A percentile compares a stretch with the other conserved stretches of the same genome.
These are phyloP conservation scores for Lysandra coridon DNA, from an alignment of 2,888 invertebrate genomes.

Conservation along the genomic window DNA sequence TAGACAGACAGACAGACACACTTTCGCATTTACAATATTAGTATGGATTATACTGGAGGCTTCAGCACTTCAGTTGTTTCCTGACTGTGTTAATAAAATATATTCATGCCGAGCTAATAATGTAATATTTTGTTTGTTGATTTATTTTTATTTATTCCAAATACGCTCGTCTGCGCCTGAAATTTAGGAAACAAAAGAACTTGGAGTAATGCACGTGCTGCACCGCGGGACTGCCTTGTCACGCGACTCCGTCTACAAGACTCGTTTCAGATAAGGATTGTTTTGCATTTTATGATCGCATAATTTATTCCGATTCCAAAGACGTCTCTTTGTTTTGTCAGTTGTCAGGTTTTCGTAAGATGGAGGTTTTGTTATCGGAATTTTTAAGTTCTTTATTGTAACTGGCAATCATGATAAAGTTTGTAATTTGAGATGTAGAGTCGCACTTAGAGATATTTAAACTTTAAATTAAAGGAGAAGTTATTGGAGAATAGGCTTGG, in stretches of 20 bases:
- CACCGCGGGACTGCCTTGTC: slow-evolving; percentile 66
- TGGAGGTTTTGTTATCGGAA: neutral
- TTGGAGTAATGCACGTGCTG: slow-evolving; percentile 58
- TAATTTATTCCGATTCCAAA: slow-evolving; percentile 9
- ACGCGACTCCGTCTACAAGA: slow-evolving; percentile 47
- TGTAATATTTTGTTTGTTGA: neutral
- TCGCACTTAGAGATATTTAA: too few relatives aligned
- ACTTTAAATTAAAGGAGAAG: too few relatives aligned
- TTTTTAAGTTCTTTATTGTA: neutral
- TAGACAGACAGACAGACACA: too few relatives aligned
- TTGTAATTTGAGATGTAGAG: neutral
- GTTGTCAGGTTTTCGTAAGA: neutral
- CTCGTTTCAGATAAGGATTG: slow-evolving; percentile 5
- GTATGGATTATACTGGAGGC: too few relatives aligned
- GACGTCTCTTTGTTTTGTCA: slow-evolving; percentile 19
- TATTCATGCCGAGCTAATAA: too few relatives aligned
- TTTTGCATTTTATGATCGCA: slow-evolving; percentile 21
- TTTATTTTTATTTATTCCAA: neutral
- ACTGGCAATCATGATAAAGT: neutral
- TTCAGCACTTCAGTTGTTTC: too few relatives aligned
- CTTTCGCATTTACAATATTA: too few relatives aligned
- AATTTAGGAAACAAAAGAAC: slow-evolving; percentile 64
- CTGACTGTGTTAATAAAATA: too few relatives aligned
- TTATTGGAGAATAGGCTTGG: too few relatives aligned
- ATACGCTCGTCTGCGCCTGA: slow-evolving; percentile 48